A percentile compares a stretch with the other conserved stretches of the same genome.
Evolutionary conservation across 2,888 invertebrate genomes (phyloP).

Genomic region (Himalopsyche kuldschensis): DNA sequence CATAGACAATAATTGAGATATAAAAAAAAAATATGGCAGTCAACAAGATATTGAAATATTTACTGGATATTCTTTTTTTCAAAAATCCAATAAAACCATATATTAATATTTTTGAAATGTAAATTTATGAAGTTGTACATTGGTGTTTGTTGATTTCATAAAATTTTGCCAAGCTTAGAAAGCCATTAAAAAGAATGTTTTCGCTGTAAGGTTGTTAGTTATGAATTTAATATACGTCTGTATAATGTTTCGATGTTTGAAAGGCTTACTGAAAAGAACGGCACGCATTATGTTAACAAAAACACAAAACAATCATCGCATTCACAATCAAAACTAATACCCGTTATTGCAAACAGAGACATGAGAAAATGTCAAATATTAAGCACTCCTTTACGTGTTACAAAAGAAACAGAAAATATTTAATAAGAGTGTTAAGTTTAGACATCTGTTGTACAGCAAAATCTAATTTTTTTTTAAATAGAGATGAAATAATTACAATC

Average conservation of each 20-base stretch:
- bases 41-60: too few species aligned
- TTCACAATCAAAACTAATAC: slow-evolving; percentile 22
- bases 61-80: too few species aligned
- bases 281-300: background rate
- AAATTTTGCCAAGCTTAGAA: too few species aligned
- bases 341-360: slow-evolving; percentile 27
- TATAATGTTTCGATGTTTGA: background rate
- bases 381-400: slow-evolving; percentile 2
- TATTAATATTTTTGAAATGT: background rate
- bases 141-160: too few species aligned
- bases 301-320: background rate
- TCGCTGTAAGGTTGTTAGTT: too few species aligned
- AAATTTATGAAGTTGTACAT: background rate
- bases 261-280: background rate
- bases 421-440: slow-evolving; percentile 41
- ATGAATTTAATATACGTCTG: too few species aligned
- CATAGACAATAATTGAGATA: too few species aligned
- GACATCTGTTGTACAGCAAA: slow-evolving; percentile 61
- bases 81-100: background rate
- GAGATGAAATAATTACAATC: slow-evolving; percentile 30
- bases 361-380: slow-evolving; percentile 2
- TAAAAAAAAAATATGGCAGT: too few species aligned
- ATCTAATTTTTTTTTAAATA: slow-evolving; percentile 51
- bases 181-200: too few species aligned
- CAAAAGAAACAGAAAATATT: slow-evolving; percentile 15